A percentile compares a stretch with the other conserved stretches of the same genome.
These are phyloP conservation scores for Eupsilia transversa DNA, from an alignment of 2,888 invertebrate species.

Conservation along the genomic window DNA sequence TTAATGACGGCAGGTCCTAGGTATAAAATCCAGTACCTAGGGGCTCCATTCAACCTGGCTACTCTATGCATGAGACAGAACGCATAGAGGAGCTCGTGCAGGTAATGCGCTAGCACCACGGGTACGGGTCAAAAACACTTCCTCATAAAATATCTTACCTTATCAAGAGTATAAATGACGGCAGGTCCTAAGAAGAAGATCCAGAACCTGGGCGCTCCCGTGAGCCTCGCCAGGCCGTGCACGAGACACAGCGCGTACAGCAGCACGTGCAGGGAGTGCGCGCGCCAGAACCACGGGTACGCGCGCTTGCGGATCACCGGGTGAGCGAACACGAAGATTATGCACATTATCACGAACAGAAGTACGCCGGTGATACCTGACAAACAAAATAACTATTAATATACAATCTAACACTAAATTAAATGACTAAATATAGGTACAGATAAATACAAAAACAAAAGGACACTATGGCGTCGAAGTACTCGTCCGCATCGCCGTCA, in stretches of 20 bases:
- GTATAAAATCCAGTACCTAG: too few species aligned
- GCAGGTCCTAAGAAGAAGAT: conserved; percentile 98
- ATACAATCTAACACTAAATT: too few species aligned
- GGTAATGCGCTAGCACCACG: too few species aligned
- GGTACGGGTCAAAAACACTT: not conserved
- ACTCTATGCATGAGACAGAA: too few species aligned
- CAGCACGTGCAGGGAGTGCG: conserved; percentile 96
- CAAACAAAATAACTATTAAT: not conserved
- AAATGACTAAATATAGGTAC: too few species aligned
- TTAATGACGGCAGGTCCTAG: too few species aligned
- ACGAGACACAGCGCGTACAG: conserved; percentile 96
- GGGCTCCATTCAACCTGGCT: too few species aligned
- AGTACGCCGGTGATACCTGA: conserved; percentile 96
- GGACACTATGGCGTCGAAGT: too few species aligned
- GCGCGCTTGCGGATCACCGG: conserved; percentile 97
- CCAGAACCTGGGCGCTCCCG: conserved; percentile 98
- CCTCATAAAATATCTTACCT: conserved; percentile 88
- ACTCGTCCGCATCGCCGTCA: too few species aligned
- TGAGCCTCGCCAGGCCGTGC: conserved; percentile 97
- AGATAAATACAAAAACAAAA: too few species aligned
- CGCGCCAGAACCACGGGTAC: conserved; percentile 94
- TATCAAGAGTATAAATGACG: conserved; percentile 96
- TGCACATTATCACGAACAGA: conserved; percentile 97
- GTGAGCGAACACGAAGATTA: conserved; percentile 99
- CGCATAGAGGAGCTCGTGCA: too few species aligned